A percentile compares a stretch with the other conserved stretches of the same genome.
phyloP scores from a whole-genome alignment of 2,113 vertebrate species.

The Ondatra zibethicus region DNA sequence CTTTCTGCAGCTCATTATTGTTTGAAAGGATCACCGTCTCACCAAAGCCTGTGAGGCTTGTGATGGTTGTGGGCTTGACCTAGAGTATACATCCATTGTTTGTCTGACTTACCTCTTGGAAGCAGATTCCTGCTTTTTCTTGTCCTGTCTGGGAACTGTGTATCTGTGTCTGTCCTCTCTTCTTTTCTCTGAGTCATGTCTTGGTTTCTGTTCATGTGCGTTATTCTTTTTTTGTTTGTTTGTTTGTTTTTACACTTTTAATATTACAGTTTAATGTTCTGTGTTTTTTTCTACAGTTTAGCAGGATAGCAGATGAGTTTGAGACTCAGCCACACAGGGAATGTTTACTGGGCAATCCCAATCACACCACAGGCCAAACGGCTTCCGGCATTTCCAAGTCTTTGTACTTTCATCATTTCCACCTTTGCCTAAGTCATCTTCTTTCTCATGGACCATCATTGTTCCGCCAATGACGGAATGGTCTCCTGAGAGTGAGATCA shows the following conservation, averaged over 20 bases:
- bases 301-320: conserved; percentile 20
- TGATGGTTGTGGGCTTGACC: not conserved
- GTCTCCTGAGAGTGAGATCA: conserved; percentile 88
- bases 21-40: not conserved
- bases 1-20: too few species aligned
- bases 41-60: not conserved
- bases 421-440: conserved; percentile 95
- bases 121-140: not conserved
- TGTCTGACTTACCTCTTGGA: not conserved
- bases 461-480: conserved; percentile 93
- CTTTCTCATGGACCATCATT: conserved; percentile 97
- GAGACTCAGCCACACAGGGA: conserved; percentile 34
- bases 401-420: conserved; percentile 93
- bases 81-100: not conserved
- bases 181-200: not conserved
- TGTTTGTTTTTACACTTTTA: conserved; percentile 50
- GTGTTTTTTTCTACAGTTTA: conserved; percentile 55
- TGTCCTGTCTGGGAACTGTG: not conserved
- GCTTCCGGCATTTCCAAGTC: conserved; percentile 95
- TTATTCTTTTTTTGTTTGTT: too few species aligned
- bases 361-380: conserved; percentile 98
- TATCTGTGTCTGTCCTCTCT: not conserved
- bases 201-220: not conserved
- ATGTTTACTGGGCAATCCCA: conserved; percentile 89
- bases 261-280: conserved; percentile 75